A percentile compares a stretch with the other conserved stretches of the same genome.
Conservation (phyloP, 2,113 vertebrate genomes). For the Oryzias woworae region DNA sequence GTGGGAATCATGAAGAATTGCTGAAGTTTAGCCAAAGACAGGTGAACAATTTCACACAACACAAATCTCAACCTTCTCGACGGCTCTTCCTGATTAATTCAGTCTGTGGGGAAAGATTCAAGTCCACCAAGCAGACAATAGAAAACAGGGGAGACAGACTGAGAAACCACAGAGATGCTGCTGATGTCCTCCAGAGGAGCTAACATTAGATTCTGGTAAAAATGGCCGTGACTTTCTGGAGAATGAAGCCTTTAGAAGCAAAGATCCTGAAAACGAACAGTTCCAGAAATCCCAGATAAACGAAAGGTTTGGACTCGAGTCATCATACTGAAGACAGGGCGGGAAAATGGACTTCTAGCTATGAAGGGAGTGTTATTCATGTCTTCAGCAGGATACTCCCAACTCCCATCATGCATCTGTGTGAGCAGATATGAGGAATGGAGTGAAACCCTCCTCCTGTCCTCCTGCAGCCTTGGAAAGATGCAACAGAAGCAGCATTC, state of each 20-base stretch:
- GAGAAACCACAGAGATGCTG: constrained; percentile 7
- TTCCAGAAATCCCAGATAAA: constrained; percentile 5
- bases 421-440: constrained; percentile 13
- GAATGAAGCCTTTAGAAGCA: no score
- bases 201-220: not conserved
- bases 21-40: not conserved
- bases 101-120: constrained; percentile 37
- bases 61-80: constrained; percentile 46
- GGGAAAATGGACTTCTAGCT: constrained; percentile 10
- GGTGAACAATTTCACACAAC: constrained; percentile 58
- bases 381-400: constrained; percentile 24
- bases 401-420: constrained; percentile 2
- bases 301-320: constrained; percentile 21
- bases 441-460: not conserved
- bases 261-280: no score
- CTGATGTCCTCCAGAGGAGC: not conserved
- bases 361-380: constrained; percentile 30
- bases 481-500: no score
- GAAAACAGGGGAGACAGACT: constrained; percentile 14
- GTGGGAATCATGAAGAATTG: constrained; percentile 1
- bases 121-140: constrained; percentile 31
- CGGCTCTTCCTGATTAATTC: constrained; percentile 46
- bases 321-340: not conserved
- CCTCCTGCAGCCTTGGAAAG: not conserved
- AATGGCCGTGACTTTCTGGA: not conserved